A percentile compares a stretch with the other conserved stretches of the same genome.
Conservation (phyloP, 1,140 invertebrate species). For the Arion vulgaris region DNA sequence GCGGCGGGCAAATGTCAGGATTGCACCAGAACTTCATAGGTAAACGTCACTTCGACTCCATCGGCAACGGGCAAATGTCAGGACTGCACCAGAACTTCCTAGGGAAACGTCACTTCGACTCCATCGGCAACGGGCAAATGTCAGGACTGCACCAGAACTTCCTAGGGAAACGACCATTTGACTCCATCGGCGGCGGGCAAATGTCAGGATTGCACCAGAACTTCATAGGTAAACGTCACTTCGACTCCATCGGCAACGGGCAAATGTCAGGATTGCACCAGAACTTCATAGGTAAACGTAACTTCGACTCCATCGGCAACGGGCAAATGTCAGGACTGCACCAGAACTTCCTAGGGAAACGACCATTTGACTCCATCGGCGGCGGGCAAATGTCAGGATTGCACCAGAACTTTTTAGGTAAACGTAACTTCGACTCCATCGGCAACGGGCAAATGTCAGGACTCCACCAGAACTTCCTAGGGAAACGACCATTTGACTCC, state of each 20-base stretch:
- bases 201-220: conserved; percentile 11
- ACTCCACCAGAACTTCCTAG: background rate
- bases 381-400: background rate
- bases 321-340: background rate
- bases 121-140: background rate
- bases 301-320: conserved; percentile 14
- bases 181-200: background rate
- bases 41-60: background rate
- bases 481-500: background rate
- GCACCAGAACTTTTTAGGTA: background rate
- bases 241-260: conserved; percentile 19
- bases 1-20: background rate
- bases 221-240: background rate
- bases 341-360: conserved; percentile 7
- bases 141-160: conserved; percentile 1
- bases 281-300: background rate
- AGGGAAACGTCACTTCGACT: background rate
- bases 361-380: background rate
- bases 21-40: background rate
- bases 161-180: background rate
- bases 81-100: background rate
- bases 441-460: background rate
- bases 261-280: background rate
- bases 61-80: background rate
- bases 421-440: conserved; percentile 5